Conservation (phyloP, 2,797 vertebrate species). For the Trichosurus vulpecula region DNA sequence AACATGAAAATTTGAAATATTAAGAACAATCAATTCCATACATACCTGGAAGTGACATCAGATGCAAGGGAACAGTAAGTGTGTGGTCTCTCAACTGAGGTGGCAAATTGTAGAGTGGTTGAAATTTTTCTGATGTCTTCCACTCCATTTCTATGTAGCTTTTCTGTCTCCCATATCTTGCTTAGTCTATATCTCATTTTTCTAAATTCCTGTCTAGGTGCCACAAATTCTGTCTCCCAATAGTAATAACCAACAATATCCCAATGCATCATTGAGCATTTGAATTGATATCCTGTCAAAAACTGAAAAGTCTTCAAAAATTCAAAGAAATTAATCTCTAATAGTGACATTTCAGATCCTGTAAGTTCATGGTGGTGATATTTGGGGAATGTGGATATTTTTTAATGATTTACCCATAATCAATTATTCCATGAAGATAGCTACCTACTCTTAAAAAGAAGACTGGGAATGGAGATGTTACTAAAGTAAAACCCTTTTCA, state of each 20-base stretch:
- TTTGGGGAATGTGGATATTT: background rate
- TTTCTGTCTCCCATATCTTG: background rate
- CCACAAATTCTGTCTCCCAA: background rate
- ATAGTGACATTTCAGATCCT: background rate
- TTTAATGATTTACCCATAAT: background rate
- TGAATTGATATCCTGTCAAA: conserved; percentile 17
- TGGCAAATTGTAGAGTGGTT: background rate
- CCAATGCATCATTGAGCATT: background rate
- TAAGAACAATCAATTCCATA: background rate
- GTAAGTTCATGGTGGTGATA: background rate
- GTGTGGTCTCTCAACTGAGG: background rate
- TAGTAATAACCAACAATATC: background rate
- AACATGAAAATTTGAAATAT: conserved; percentile 39
- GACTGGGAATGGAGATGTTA: background rate
- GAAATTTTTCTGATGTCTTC: background rate
- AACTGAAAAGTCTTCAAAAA: background rate
- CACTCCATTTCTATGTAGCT: background rate
- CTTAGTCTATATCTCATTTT: background rate
- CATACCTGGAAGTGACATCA: background rate
- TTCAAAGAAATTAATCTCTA: background rate
- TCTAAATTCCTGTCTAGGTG: background rate
- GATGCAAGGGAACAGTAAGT: background rate
- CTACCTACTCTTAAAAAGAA: background rate
- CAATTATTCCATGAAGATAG: background rate
- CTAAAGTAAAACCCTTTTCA: background rate